These are phyloP conservation scores for Pogonus chalceus DNA, from an alignment of 1,140 invertebrate species.

Conservation along the genomic window DNA sequence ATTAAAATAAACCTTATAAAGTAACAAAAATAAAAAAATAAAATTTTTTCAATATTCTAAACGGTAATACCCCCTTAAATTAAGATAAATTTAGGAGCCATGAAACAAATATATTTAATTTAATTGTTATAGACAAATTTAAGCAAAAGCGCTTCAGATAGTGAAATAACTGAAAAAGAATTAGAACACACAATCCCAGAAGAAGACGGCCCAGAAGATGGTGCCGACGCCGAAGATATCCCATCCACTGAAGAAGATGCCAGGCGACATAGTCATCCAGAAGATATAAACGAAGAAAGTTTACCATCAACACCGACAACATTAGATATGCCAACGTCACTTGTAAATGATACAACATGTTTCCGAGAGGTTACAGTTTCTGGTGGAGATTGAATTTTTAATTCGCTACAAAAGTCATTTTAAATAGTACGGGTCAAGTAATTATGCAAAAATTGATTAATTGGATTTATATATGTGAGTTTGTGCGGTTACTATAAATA, in stretches of 20 bases:
- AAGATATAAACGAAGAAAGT: background rate
- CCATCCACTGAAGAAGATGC: background rate
- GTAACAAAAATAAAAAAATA: too few relatives aligned
- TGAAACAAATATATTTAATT: too few relatives aligned
- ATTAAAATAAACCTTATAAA: too few relatives aligned
- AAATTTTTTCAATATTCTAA: too few relatives aligned
- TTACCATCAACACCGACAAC: background rate
- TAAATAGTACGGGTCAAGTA: too few relatives aligned
- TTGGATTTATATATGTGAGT: too few relatives aligned
- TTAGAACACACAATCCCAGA: conserved; percentile 20
- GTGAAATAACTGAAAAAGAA: background rate
- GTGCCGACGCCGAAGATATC: background rate
- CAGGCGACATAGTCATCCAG: background rate
- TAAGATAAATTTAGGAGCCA: too few relatives aligned
- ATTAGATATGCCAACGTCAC: background rate
- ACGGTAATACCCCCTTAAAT: too few relatives aligned
- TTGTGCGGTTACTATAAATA: too few relatives aligned
- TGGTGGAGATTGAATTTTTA: conserved; percentile 7
- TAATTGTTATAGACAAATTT: conserved; percentile 1
- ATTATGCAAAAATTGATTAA: too few relatives aligned
- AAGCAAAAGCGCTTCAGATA: background rate
- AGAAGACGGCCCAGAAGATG: conserved; percentile 19
- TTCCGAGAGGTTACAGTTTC: conserved; percentile 7
- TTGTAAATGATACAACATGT: background rate
- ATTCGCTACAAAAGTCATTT: too few relatives aligned